Percentiles rank a stretch among this genome's conserved stretches.
These are phyloP conservation scores for Ennomos quercinarius DNA, from an alignment of 2,888 invertebrate genomes.

Conservation along the genomic window DNA sequence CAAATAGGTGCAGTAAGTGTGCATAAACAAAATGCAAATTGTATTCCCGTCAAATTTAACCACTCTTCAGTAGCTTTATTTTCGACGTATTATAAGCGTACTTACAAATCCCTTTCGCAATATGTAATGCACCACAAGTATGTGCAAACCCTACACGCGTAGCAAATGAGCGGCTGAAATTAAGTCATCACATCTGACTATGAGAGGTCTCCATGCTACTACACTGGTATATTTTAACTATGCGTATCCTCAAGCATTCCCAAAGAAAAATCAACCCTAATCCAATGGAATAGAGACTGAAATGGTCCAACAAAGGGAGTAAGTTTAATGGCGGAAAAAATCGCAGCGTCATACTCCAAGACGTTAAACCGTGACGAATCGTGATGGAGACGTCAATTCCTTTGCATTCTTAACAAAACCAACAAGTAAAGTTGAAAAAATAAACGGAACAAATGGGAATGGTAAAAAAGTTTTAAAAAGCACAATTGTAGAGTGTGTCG, in stretches of 20 bases:
- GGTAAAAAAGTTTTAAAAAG: conserved; percentile 39
- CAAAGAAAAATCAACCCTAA: conserved; percentile 9
- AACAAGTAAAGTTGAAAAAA: conserved; percentile 68
- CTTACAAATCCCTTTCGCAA: conserved; percentile 28
- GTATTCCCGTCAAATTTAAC: not conserved
- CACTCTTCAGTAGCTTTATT: conserved; percentile 14
- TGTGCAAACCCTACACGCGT: conserved; percentile 64
- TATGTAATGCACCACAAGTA: conserved; percentile 38
- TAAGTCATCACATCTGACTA: conserved; percentile 75
- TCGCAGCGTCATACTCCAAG: conserved; percentile 73
- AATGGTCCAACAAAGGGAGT: conserved; percentile 22
- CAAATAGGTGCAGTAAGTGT: too few species aligned
- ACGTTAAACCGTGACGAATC: conserved; percentile 76
- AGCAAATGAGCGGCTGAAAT: conserved; percentile 72
- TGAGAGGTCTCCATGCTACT: conserved; percentile 66
- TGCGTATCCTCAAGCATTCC: conserved; percentile 7
- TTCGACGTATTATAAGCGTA: conserved; percentile 16
- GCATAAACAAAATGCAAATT: too few species aligned
- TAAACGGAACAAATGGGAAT: conserved; percentile 47
- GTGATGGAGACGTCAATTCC: conserved; percentile 79
- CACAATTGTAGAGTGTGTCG: conserved; percentile 46
- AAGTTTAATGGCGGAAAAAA: conserved; percentile 68
- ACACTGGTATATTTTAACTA: conserved; percentile 55
- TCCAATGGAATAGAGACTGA: conserved; percentile 12
- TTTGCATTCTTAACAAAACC: conserved; percentile 78